phyloP scores from a whole-genome alignment of 2,797 vertebrate genomes.

The Falco columbarius region DNA sequence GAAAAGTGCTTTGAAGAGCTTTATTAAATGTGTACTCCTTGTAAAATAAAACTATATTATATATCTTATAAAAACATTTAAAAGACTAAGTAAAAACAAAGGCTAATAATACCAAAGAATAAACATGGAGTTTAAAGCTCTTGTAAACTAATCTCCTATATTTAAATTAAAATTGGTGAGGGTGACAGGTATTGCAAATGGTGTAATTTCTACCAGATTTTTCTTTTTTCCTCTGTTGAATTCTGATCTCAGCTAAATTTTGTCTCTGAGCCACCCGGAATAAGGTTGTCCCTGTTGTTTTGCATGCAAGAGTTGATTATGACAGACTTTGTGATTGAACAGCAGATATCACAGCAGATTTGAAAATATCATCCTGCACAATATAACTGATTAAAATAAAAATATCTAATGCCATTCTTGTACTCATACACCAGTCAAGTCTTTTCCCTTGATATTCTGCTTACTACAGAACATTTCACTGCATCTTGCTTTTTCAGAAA shows the following conservation, averaged over 20 bases:
- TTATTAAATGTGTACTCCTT: neutral
- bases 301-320: neutral
- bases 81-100: neutral
- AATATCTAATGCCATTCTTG: neutral
- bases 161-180: neutral
- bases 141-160: neutral
- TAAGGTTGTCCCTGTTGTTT: neutral
- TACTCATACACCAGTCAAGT: neutral
- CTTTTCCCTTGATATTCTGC: neutral
- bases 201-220: neutral
- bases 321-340: neutral
- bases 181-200: neutral
- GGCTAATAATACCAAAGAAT: neutral
- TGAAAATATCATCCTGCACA: neutral
- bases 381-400: conserved; percentile 11
- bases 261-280: neutral
- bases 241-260: neutral
- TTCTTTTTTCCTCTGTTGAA: neutral
- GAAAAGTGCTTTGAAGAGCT: neutral
- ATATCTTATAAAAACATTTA: neutral
- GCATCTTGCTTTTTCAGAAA: neutral
- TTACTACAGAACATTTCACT: neutral
- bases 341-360: neutral
- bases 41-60: neutral
- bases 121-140: neutral